Conservation (phyloP, 2,888 invertebrate genomes). For the Galeruca laticollis region DNA sequence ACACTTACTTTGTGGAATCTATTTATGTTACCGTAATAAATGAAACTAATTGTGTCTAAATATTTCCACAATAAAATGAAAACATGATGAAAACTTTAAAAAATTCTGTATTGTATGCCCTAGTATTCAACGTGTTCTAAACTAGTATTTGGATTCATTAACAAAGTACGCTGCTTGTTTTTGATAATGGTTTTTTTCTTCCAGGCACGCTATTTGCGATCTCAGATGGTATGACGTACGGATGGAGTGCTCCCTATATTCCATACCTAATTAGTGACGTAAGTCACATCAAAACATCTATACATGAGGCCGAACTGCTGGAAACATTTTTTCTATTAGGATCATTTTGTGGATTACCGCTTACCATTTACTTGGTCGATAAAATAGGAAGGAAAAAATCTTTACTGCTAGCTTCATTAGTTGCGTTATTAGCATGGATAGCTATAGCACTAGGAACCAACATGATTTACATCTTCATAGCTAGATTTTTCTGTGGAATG, state of each 20-base stretch:
- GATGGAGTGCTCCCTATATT: constrained; percentile 64
- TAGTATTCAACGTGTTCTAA: too few relatives aligned
- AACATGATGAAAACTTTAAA: too few relatives aligned
- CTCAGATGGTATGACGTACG: constrained; percentile 65
- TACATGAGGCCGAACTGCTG: constrained; percentile 53
- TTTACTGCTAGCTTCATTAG: constrained; percentile 60
- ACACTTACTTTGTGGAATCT: too few relatives aligned
- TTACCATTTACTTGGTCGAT: constrained; percentile 61
- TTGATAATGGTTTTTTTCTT: too few relatives aligned
- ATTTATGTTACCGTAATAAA: too few relatives aligned
- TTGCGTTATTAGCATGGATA: constrained; percentile 62
- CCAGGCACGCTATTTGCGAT: constrained; percentile 63
- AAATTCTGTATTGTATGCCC: too few relatives aligned
- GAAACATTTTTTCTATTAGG: constrained; percentile 57
- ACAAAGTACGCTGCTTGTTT: too few relatives aligned
- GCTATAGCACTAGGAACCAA: constrained; percentile 59
- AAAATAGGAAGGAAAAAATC: constrained; percentile 61
- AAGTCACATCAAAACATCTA: constrained; percentile 59
- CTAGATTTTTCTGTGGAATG: constrained; percentile 61
- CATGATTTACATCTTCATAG: constrained; percentile 60
- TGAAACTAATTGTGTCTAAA: too few relatives aligned
- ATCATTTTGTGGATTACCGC: constrained; percentile 59
- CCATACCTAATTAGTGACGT: constrained; percentile 58
- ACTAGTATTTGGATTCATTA: too few relatives aligned
- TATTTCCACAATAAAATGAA: too few relatives aligned